Evolutionary conservation across 2,888 invertebrate species (phyloP).

Genomic region (Cerastis leucographa): DNA sequence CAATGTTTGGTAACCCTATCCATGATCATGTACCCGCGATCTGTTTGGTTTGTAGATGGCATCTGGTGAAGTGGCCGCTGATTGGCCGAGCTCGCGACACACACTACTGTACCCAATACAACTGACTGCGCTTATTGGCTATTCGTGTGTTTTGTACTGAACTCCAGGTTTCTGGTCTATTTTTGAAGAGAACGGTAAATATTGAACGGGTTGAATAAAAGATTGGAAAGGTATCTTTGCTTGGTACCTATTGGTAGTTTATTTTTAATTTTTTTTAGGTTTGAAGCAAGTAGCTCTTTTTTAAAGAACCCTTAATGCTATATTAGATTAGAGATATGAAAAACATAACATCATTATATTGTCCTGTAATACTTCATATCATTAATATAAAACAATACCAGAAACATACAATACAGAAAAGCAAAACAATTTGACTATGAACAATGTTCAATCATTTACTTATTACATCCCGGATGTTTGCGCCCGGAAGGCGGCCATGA

Average conservation of each 20-base stretch:
- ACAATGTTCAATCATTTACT: constrained; percentile 59
- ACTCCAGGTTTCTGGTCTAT: constrained; percentile 3
- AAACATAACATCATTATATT: neutral
- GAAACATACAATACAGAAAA: constrained; percentile 27
- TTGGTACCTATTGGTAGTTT: neutral
- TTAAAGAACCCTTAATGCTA: neutral
- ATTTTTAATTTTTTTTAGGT: neutral
- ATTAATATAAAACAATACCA: constrained; percentile 1
- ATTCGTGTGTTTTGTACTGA: constrained; percentile 39
- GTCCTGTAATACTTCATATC: neutral
- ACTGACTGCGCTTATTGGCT: constrained; percentile 36
- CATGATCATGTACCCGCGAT: constrained; percentile 6
- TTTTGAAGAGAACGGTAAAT: constrained; percentile 2
- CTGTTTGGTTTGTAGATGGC: constrained; percentile 55
- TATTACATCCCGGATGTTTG: constrained; percentile 57
- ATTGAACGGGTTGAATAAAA: constrained; percentile 14
- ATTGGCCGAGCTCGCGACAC: constrained; percentile 48
- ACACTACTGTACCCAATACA: constrained; percentile 5
- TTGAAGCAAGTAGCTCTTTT: neutral
- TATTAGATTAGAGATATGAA: neutral
- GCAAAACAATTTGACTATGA: constrained; percentile 46
- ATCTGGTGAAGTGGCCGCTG: constrained; percentile 56
- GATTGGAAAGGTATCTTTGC: neutral
- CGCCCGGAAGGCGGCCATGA: constrained; percentile 60
- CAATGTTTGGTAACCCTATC: constrained; percentile 35